These are phyloP conservation scores for Lipophrys pholis DNA, from an alignment of 2,113 vertebrate genomes.

Conservation along the genomic window DNA sequence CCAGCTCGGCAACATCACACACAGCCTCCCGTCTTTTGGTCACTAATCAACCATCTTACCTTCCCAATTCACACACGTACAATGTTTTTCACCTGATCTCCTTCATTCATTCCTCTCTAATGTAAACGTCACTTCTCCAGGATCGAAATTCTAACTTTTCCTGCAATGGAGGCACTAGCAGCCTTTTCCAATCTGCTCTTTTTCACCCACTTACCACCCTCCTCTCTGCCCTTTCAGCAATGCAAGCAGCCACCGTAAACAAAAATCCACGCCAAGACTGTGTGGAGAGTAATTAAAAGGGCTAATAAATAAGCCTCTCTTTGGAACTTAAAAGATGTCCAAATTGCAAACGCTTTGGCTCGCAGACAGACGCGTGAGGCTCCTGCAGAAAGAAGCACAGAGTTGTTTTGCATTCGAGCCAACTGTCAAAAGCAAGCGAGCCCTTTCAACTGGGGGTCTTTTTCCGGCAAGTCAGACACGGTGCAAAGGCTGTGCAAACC, in stretches of 20 bases:
- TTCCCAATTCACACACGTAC: too few species aligned
- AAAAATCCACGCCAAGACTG: constrained; percentile 45
- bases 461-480: neutral
- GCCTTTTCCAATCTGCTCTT: neutral
- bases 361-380: neutral
- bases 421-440: neutral
- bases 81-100: too few species aligned
- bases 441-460: neutral
- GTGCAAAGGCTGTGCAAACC: neutral
- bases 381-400: constrained; percentile 6
- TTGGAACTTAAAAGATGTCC: constrained; percentile 31
- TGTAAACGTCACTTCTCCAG: too few species aligned
- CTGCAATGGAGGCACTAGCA: neutral
- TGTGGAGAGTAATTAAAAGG: constrained; percentile 48
- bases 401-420: constrained; percentile 3
- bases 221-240: constrained; percentile 18
- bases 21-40: too few species aligned
- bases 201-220: constrained; percentile 20
- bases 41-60: too few species aligned
- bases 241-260: constrained; percentile 40
- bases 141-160: too few species aligned
- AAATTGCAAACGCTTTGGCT: neutral
- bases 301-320: constrained; percentile 38
- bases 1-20: too few species aligned
- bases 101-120: too few species aligned